Conservation (phyloP, 2,113 vertebrate species). For the Ascaphus truei region DNA sequence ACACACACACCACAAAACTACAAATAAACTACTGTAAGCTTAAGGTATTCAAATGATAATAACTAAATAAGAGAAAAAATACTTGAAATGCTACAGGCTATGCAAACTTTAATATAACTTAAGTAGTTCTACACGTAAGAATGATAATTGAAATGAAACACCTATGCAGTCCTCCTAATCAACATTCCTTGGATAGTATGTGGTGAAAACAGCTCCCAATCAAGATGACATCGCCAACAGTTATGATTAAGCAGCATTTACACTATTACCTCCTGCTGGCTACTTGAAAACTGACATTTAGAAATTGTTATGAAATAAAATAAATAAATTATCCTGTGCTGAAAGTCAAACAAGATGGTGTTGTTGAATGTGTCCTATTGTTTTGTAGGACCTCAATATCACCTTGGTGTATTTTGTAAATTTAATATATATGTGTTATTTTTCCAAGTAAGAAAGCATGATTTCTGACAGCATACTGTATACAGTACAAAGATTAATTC, state of each 20-base stretch:
- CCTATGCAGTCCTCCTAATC: not conserved
- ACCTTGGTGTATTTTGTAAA: not conserved
- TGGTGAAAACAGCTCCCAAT: conserved; percentile 9
- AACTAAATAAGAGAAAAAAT: not conserved
- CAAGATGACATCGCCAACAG: conserved; percentile 11
- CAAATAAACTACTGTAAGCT: not conserved
- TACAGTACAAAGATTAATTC: no score
- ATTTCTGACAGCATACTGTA: not conserved
- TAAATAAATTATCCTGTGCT: not conserved
- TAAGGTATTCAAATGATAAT: not conserved
- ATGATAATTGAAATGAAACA: conserved; percentile 16
- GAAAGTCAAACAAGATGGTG: conserved; percentile 4
- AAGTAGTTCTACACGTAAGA: not conserved
- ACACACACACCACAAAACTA: not conserved
- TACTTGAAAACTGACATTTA: conserved; percentile 18
- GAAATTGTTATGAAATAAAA: not conserved
- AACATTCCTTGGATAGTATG: not conserved
- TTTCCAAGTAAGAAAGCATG: not conserved
- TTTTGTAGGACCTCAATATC: not conserved
- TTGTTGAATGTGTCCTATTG: not conserved
- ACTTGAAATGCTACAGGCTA: not conserved
- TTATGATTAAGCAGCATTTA: conserved; percentile 7
- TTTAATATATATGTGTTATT: not conserved
- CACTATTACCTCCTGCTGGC: conserved; percentile 19
- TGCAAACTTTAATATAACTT: not conserved